Percentiles rank a stretch among this genome's conserved stretches.
Evolutionary conservation across 2,113 vertebrate genomes (phyloP).

Genomic region (Nipponia nippon): DNA sequence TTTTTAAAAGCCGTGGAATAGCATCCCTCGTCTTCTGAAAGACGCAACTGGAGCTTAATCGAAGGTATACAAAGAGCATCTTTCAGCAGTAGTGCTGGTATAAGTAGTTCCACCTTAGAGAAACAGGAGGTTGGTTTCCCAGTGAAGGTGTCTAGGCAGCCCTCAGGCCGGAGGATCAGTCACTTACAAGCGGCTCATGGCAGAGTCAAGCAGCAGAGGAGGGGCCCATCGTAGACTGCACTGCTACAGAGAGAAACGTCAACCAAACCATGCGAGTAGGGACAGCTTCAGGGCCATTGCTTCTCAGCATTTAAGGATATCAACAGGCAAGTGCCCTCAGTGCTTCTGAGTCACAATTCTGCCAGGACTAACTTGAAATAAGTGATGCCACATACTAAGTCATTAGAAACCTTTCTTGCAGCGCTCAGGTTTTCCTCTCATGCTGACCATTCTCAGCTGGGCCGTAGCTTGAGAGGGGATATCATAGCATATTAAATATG

Average conservation of each 20-base stretch:
- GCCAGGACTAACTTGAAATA: neutral
- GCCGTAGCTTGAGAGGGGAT: neutral
- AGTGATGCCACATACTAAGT: neutral
- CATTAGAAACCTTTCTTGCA: neutral
- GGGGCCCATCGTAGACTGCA: accelerated
- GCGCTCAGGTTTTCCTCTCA: neutral
- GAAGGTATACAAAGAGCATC: neutral
- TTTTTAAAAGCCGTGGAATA: neutral
- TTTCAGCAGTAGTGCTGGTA: neutral
- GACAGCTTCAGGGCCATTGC: neutral
- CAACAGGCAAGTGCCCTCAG: neutral
- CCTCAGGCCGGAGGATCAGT: neutral
- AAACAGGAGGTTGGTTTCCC: neutral
- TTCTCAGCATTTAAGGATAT: neutral
- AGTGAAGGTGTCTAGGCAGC: neutral
- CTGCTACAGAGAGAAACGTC: neutral
- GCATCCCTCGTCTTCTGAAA: neutral
- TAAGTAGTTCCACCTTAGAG: neutral
- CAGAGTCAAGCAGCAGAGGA: neutral
- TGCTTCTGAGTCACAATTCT: neutral
- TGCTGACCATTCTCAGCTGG: neutral
- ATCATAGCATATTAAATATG: neutral
- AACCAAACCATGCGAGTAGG: accelerated
- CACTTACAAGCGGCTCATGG: neutral
- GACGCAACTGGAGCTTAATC: neutral